Conservation (phyloP, 2,113 vertebrate species). For the Eleginops maclovinus region DNA sequence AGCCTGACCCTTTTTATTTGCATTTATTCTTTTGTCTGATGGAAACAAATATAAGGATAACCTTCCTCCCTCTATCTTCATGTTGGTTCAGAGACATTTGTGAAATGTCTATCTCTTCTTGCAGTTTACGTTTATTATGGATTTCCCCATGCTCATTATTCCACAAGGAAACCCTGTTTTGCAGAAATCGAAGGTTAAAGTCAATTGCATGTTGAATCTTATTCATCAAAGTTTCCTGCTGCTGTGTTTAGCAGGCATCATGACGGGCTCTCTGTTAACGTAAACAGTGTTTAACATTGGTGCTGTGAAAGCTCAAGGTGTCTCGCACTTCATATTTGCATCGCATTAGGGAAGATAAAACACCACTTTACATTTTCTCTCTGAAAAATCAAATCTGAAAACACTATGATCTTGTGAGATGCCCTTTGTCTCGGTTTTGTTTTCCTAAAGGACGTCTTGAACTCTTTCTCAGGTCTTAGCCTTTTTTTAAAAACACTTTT, state of each 20-base stretch:
- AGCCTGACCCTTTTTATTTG: slow-evolving; percentile 13
- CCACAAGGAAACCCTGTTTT: slow-evolving; percentile 20
- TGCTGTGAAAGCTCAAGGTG: slow-evolving; percentile 58
- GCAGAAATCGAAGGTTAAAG: slow-evolving; percentile 44
- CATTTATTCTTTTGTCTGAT: not conserved
- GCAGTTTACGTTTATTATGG: slow-evolving; percentile 26
- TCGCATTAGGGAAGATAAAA: slow-evolving; percentile 63
- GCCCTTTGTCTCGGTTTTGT: slow-evolving; percentile 52
- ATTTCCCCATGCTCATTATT: slow-evolving; percentile 19
- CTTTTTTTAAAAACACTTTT: slow-evolving; percentile 62
- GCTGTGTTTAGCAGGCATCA: slow-evolving; percentile 56
- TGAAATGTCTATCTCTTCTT: not conserved
- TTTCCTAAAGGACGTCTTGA: slow-evolving; percentile 58
- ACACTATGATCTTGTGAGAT: slow-evolving; percentile 50
- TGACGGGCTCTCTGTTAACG: slow-evolving; percentile 46
- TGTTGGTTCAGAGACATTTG: slow-evolving; percentile 10
- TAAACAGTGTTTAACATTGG: slow-evolving; percentile 59
- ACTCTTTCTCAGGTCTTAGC: slow-evolving; percentile 54
- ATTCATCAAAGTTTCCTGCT: slow-evolving; percentile 39
- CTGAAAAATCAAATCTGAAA: slow-evolving; percentile 58
- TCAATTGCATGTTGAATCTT: slow-evolving; percentile 40
- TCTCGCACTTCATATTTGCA: slow-evolving; percentile 64
- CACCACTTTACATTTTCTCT: slow-evolving; percentile 50
- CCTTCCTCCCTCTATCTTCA: not conserved
- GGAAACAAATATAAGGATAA: not conserved